These are phyloP conservation scores for Crotalus horridus DNA, from an alignment of 2,113 vertebrate genomes.

Conservation along the genomic window DNA sequence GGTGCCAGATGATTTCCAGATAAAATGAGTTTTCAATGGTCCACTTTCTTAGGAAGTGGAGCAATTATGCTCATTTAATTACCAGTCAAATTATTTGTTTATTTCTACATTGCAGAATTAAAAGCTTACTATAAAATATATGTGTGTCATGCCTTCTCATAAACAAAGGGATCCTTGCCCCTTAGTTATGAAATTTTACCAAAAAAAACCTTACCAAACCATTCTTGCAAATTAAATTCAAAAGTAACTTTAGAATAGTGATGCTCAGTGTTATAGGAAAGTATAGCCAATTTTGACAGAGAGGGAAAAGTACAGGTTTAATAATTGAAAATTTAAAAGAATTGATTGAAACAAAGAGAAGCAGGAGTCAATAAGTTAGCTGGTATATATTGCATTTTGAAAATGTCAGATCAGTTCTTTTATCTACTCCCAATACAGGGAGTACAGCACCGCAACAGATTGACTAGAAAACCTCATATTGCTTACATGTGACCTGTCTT, in stretches of 20 bases:
- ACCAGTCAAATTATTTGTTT: neutral
- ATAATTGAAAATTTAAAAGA: slow-evolving; percentile 6
- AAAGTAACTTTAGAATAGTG: slow-evolving; percentile 29
- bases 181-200: slow-evolving; percentile 23
- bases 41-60: neutral
- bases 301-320: neutral
- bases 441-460: neutral
- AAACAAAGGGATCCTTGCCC: slow-evolving; percentile 8
- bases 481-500: neutral
- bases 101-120: neutral
- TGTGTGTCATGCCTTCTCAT: slow-evolving; percentile 11
- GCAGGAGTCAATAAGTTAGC: neutral
- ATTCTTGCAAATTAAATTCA: slow-evolving; percentile 30
- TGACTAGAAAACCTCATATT: neutral
- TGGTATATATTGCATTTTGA: neutral
- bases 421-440: neutral
- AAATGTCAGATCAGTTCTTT: neutral
- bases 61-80: neutral
- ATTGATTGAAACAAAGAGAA: slow-evolving; percentile 5
- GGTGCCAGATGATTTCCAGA: neutral
- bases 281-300: neutral
- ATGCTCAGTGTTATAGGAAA: slow-evolving; percentile 30
- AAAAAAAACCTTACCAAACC: neutral
- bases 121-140: neutral
- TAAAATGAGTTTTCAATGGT: neutral